A percentile compares a stretch with the other conserved stretches of the same genome.
Conservation (phyloP, 2,113 vertebrate species). For the Erythrocebus patas region DNA sequence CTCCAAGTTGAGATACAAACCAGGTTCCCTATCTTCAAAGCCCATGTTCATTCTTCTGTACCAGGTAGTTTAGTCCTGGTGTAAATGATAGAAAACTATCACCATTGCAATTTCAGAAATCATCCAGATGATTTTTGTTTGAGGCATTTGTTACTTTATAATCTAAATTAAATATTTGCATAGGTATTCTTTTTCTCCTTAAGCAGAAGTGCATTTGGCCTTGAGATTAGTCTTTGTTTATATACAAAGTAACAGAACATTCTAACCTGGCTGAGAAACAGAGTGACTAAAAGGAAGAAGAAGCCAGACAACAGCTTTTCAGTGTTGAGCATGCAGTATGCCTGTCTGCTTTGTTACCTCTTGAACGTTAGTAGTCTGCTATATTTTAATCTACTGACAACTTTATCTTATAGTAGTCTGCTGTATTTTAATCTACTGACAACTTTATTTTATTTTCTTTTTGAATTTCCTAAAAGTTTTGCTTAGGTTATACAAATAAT, state of each 20-base stretch:
- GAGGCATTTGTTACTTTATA: neutral
- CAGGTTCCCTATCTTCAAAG: neutral
- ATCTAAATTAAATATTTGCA: conserved; percentile 36
- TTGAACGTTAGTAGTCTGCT: conserved; percentile 34
- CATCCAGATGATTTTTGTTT: conserved; percentile 37
- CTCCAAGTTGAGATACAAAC: neutral
- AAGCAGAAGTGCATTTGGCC: conserved; percentile 39
- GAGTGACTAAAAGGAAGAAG: neutral
- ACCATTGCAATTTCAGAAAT: neutral
- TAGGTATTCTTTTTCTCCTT: conserved; percentile 7
- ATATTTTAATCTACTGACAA: conserved; percentile 30
- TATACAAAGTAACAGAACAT: neutral
- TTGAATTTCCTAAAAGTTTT: conserved; percentile 18
- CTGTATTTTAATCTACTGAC: neutral
- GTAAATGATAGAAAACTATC: neutral
- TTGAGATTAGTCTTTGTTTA: conserved; percentile 39
- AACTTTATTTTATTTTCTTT: conserved; percentile 7
- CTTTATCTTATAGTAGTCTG: neutral
- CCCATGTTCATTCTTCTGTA: neutral
- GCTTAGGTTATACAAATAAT: neutral
- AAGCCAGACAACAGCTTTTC: neutral
- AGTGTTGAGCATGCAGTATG: neutral
- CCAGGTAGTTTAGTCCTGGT: neutral
- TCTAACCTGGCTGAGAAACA: conserved; percentile 42
- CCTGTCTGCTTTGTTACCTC: neutral